These are phyloP conservation scores for Drosophila kambysellisi DNA, from an alignment of 2,888 invertebrate genomes.

Conservation along the genomic window DNA sequence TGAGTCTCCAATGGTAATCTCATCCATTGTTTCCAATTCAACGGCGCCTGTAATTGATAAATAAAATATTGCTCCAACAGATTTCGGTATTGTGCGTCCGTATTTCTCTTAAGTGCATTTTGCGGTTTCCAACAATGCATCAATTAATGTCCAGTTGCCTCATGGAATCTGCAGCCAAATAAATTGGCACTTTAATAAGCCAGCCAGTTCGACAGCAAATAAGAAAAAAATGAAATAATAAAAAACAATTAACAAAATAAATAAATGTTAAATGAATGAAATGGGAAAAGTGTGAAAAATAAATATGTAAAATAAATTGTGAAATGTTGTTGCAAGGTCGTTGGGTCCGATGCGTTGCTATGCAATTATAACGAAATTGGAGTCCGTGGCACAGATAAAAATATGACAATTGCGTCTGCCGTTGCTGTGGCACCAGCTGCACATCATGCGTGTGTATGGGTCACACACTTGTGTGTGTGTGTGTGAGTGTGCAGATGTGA, in stretches of 20 bases:
- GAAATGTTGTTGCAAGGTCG: constrained; percentile 41
- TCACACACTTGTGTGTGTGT: not conserved
- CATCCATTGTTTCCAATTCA: constrained; percentile 6
- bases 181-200: constrained; percentile 66
- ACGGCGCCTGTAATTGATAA: constrained; percentile 60
- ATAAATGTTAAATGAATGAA: not conserved
- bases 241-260: constrained; percentile 1
- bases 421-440: constrained; percentile 24
- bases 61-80: constrained; percentile 58
- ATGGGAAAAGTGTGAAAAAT: constrained; percentile 23
- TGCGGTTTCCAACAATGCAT: constrained; percentile 64
- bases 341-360: constrained; percentile 42
- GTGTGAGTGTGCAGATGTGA: not conserved
- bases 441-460: constrained; percentile 10
- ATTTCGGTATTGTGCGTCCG: constrained; percentile 39
- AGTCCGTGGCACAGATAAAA: constrained; percentile 42
- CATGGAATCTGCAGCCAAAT: constrained; percentile 32
- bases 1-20: constrained; percentile 27
- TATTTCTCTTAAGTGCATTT: constrained; percentile 68
- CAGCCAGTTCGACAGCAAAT: constrained; percentile 1
- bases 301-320: constrained; percentile 1
- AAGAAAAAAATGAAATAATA: constrained; percentile 4
- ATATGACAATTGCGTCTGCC: constrained; percentile 35
- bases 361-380: constrained; percentile 62
- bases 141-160: constrained; percentile 57